phyloP scores from a whole-genome alignment of 30 jellyfish, hydroid and myxozoan genomes.

The Catostylus mosaicus region DNA sequence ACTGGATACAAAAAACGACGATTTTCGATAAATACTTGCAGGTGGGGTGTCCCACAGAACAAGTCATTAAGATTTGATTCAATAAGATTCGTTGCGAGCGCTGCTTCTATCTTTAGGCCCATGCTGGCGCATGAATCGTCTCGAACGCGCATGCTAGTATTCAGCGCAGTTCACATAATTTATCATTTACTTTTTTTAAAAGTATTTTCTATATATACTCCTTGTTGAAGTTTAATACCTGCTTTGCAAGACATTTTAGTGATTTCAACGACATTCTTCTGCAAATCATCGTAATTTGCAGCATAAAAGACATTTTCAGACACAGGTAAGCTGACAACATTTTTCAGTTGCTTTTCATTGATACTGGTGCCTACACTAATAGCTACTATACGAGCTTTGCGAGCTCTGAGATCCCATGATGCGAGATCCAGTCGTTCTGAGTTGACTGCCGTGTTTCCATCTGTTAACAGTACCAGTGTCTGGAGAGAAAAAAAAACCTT shows the following conservation, averaged over 20 bases:
- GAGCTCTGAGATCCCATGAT: constrained; percentile 94
- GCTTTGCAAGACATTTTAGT: constrained; percentile 93
- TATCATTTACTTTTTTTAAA: too few species aligned
- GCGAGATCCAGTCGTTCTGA: constrained; percentile 89
- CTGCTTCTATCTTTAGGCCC: too few species aligned
- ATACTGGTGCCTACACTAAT: constrained; percentile 83
- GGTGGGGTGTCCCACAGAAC: too few species aligned
- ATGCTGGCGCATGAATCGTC: too few species aligned
- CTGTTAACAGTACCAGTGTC: constrained; percentile 87
- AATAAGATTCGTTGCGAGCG: too few species aligned
- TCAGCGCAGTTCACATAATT: too few species aligned
- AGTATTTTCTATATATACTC: too few species aligned
- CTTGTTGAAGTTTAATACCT: constrained; percentile 55
- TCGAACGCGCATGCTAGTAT: too few species aligned
- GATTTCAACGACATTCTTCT: constrained; percentile 75
- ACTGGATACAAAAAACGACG: too few species aligned
- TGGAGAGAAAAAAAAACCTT: constrained; percentile 7
- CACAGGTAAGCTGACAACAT: constrained; percentile 90
- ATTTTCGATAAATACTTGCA: too few species aligned
- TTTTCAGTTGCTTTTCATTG: constrained; percentile 75
- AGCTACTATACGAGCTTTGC: constrained; percentile 90
- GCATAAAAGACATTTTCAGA: constrained; percentile 90
- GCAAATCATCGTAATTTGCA: constrained; percentile 92
- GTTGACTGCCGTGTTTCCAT: constrained; percentile 85
- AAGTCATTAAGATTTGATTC: too few species aligned